phyloP scores from a whole-genome alignment of 2,888 invertebrate species.

The Sarcophaga variegata region DNA sequence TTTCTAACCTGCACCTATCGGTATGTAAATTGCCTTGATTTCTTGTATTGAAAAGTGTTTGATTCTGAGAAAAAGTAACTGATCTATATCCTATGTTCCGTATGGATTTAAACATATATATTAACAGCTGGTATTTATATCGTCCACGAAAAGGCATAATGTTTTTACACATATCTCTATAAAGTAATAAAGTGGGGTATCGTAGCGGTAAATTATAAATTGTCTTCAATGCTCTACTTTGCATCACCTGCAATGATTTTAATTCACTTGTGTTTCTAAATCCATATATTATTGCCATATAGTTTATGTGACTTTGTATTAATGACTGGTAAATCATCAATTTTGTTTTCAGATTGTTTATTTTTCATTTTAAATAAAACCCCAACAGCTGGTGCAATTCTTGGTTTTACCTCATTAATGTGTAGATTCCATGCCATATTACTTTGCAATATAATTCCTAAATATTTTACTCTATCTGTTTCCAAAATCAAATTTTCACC shows the following conservation, averaged over 20 bases:
- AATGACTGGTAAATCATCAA: background rate
- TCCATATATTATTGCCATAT: background rate
- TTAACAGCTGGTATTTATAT: background rate
- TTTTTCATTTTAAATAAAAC: conserved; percentile 17
- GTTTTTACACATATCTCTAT: background rate
- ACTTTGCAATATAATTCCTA: conserved; percentile 22
- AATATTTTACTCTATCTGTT: conserved; percentile 4
- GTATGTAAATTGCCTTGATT: background rate
- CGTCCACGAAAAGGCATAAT: background rate
- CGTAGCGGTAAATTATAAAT: background rate
- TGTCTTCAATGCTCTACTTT: background rate
- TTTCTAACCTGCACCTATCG: background rate
- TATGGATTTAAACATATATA: conserved; percentile 2
- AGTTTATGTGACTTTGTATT: background rate
- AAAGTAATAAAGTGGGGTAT: background rate
- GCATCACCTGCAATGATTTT: background rate
- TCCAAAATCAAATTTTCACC: no score
- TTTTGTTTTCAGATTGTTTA: conserved; percentile 10
- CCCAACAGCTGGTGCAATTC: background rate
- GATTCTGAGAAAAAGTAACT: background rate
- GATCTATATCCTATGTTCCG: background rate
- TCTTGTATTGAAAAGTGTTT: background rate
- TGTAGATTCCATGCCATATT: conserved; percentile 13
- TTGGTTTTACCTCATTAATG: background rate
- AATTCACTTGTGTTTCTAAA: background rate